A percentile compares a stretch with the other conserved stretches of the same genome.
phyloP scores from a whole-genome alignment of 30 jellyfish, hydroid and myxozoan species.

The Rhopilema esculentum region DNA sequence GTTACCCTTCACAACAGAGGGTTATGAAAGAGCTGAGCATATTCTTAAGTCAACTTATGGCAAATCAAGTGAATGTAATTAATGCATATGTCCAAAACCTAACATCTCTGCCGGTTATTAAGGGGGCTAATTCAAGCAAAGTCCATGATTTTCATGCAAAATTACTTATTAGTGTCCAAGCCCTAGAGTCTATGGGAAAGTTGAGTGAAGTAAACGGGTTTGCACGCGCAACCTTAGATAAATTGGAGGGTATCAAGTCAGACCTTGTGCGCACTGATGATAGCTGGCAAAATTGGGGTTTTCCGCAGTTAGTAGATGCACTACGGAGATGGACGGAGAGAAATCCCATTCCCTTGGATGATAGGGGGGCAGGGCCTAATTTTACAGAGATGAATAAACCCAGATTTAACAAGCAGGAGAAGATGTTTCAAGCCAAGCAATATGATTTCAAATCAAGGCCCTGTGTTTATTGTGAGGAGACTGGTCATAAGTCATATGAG shows the following conservation, averaged over 20 bases:
- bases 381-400: slow-evolving; percentile 16
- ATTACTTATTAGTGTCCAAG: slow-evolving; percentile 56
- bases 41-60: slow-evolving; percentile 71
- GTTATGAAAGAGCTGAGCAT: slow-evolving; percentile 82
- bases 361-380: slow-evolving; percentile 37
- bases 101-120: slow-evolving; percentile 35
- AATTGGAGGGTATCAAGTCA: slow-evolving; percentile 74
- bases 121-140: slow-evolving; percentile 56
- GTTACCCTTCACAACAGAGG: slow-evolving; percentile 71
- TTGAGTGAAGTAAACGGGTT: slow-evolving; percentile 64
- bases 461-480: slow-evolving; percentile 36
- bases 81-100: slow-evolving; percentile 66
- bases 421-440: slow-evolving; percentile 52
- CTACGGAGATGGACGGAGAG: slow-evolving; percentile 76
- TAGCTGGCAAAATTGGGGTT: slow-evolving; percentile 80
- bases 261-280: slow-evolving; percentile 76
- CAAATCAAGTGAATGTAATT: slow-evolving; percentile 69
- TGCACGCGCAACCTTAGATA: slow-evolving; percentile 73
- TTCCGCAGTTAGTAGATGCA: slow-evolving; percentile 64
- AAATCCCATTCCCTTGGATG: slow-evolving; percentile 62
- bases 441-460: slow-evolving; percentile 16
- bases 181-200: slow-evolving; percentile 83
- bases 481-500: slow-evolving; percentile 25
- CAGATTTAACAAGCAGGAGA: slow-evolving; percentile 37
- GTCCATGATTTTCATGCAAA: slow-evolving; percentile 55